Base-by-base conservation (phyloP, 2,888 invertebrate genomes). In the Tromatobia lineatoria region DNA sequence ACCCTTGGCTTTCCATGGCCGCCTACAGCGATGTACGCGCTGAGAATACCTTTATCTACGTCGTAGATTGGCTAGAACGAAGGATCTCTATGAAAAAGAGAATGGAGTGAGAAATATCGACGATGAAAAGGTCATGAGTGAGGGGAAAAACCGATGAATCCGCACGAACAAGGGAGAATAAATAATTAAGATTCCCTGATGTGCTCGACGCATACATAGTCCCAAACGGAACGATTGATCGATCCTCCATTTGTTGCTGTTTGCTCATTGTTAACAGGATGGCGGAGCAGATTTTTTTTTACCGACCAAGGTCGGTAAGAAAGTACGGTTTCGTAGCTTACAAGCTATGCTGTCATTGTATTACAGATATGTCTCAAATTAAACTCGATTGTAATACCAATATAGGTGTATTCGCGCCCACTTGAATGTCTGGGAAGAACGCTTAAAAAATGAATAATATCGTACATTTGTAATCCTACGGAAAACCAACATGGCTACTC, bases 21-120 rank as follows among this genome's bases (percentile, higher is more conserved):
- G 54, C 54, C 54, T 20, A 54, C 54, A 20, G 61, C 61, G 29
- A 61, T 61, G 15, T 59, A 61, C 61, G 61, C 61, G 34, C 29
- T 18, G 18, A 18, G 64, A 74, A 73, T 79, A 78, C 45, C 50
- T 67, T 74, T 79, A 78, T 61, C 74, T 59, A n/a, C n/a, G 47
- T 57, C 57, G 66, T 57, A 57, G 45, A 45, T 73, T 57, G 57
- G 6, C 45, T 42, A 38, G 70, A 54, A 15, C 38, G 38, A 38
- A 3, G 54, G 3, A 34, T 18, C 0, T 54, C 70, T 6, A 54
- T 25, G 38, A 18, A 45, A 34, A 15, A 61, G 61, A 25, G 50
- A 29, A 64, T 8, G 34, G 38, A 54, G 29, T 1, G 18, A 47
- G 54, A 66, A 47, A 71, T 66, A 71, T 64, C 54, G 45, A 54